Base-by-base conservation (phyloP, 2,113 vertebrate genomes). In the Syngnathus scovelli region DNA sequence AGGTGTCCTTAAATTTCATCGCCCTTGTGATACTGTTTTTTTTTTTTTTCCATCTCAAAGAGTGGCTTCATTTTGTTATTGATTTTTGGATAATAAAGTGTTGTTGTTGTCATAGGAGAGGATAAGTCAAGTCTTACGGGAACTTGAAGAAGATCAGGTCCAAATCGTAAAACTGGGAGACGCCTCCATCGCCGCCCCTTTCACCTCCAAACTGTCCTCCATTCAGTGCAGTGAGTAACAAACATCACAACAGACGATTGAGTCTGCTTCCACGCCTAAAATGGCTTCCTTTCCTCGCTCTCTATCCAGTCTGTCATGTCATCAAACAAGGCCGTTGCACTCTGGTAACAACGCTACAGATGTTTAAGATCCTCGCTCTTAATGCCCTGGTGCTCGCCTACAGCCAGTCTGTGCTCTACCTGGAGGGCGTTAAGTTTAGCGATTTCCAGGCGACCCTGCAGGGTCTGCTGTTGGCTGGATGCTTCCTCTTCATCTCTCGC, bases 271-370 rank as follows among this genome's bases (percentile, higher is more conserved):
- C 27, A 38, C 11, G 8, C 58, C 54, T 77, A 10, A 82, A 70
- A 69, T 41, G 59, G 8, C 36, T 61, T 61, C 16, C 13, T 61
- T 39, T 39, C 18, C 39, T 9, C 37, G 2, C 21, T 58, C 46
- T 52, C 0, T 46, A 38, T 44, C 0, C 76, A 99, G 96, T 98
- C 76, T 99, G 96, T 81, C 95, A 99, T 44, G 96, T 99, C 71
- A 96, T 99, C 88, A 99, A 99, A 86, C 96, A 99, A 84, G 96
- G 96, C 0, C 95, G 96, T 0, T 99, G 96, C 84, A 98, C 96
- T 0, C 75, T 99, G 46, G 96, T 99, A 33, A 99, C 96, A 1
- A 99, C 96, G 0, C 92, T 99, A 43, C 96, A 99, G 72, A 99
- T 99, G 96, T 98, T 99, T 72, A 98, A 98, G 86, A 98, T 99